phyloP scores from a whole-genome alignment of 2,113 vertebrate genomes.

The Leptobrachium leishanense region DNA sequence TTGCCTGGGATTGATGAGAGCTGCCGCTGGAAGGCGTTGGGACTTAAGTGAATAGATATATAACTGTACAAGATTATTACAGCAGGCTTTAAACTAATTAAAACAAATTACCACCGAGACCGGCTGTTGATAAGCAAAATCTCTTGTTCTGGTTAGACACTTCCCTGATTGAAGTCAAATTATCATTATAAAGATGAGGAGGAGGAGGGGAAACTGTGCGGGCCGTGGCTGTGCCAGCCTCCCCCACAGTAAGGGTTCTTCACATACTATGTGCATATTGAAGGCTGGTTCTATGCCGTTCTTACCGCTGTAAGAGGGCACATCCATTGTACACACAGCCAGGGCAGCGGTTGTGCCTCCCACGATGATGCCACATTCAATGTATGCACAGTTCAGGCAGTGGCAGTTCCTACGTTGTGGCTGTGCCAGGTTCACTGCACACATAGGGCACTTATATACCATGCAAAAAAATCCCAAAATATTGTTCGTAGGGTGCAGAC shows the following conservation, averaged over 20 bases:
- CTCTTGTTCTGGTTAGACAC: constrained; percentile 50
- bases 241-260: not conserved
- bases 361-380: too few species aligned
- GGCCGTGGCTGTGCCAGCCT: not conserved
- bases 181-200: constrained; percentile 49
- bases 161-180: constrained; percentile 49
- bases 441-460: too few species aligned
- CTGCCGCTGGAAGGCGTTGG: constrained; percentile 27
- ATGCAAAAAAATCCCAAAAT: too few species aligned
- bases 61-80: constrained; percentile 52
- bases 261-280: not conserved
- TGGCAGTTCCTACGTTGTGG: too few species aligned
- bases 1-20: constrained; percentile 35
- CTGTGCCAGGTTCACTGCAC: too few species aligned
- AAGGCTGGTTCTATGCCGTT: not conserved
- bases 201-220: not conserved
- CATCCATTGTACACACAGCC: not conserved
- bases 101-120: constrained; percentile 51
- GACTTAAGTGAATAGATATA: constrained; percentile 51
- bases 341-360: not conserved
- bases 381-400: too few species aligned
- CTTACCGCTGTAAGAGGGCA: not conserved
- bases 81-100: constrained; percentile 54
- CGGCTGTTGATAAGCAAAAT: constrained; percentile 52
- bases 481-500: too few species aligned